Evolutionary conservation across 1,140 invertebrate species (phyloP), one percentile per base, ranked within the genome.

Genomic region (Oryctes rhinoceros): DNA sequence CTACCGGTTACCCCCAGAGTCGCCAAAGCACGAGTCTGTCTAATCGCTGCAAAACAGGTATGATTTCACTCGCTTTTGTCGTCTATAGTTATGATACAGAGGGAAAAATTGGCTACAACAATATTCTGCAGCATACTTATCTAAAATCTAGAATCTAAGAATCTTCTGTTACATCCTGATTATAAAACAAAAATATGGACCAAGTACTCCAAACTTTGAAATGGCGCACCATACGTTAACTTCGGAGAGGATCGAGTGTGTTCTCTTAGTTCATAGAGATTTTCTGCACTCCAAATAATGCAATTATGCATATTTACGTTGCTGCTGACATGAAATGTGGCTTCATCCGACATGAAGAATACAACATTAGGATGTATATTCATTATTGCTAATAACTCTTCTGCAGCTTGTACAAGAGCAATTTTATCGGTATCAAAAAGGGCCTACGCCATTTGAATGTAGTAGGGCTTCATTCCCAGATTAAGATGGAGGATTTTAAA

Each of bases 91-190:
- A 65, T 7, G 59, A 65, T 65, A 20, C 59, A n/a, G 59, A 65
- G 20, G 13, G 59, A n/a, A 65, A 65, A n/a, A 65, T 65, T 15
- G 59, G 7, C n/a, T 65, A 65, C 59, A 65, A 65, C 59, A 15
- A 65, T 10, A n/a, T 65, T 65, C 59, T 65, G 59, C 59, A 65
- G 18, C 62, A 67, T 30, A 67, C 9, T 20, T n/a, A n/a, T n/a
- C n/a, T n/a, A n/a, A n/a, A n/a, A n/a, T n/a, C n/a, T n/a, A n/a
- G n/a, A n/a, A 67, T 15, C 6, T 67, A 4, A 49, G 48, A 10
- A 49, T 49, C 48, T 49, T 15, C 48, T 15, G 48, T 49, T 49
- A 49, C 48, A 49, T 3, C n/a, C 48, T 49, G 48, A 10, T 49
- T 15, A 15, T 49, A 13, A 49, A 49, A 49, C 11, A 11, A 49